Evolutionary conservation across 2,888 invertebrate genomes (phyloP).

Genomic region (Agapostemon virescens): DNA sequence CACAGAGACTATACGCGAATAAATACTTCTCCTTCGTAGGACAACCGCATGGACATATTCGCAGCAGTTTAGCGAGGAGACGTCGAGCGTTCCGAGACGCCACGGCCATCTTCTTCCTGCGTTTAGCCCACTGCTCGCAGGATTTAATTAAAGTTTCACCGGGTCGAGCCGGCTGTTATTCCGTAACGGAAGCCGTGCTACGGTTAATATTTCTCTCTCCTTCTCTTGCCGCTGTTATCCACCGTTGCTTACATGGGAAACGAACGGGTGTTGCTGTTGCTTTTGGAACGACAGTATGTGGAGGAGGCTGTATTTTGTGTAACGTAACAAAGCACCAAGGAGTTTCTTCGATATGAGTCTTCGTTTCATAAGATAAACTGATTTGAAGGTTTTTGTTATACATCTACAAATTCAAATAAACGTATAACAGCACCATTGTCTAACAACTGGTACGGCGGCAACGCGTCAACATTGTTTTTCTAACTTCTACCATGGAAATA

Average conservation of each 20-base stretch:
- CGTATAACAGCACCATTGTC: too few relatives aligned
- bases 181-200: slow-evolving; percentile 7
- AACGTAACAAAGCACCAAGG: neutral
- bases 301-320: neutral
- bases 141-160: slow-evolving; percentile 60
- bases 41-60: slow-evolving; percentile 41
- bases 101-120: neutral
- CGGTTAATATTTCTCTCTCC: slow-evolving; percentile 22
- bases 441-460: neutral
- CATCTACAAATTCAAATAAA: too few relatives aligned
- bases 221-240: slow-evolving; percentile 23
- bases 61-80: neutral
- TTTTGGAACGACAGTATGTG: neutral
- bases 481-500: too few relatives aligned
- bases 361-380: neutral
- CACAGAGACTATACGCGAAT: neutral
- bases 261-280: neutral
- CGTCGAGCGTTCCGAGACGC: neutral
- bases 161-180: neutral
- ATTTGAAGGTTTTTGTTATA: neutral
- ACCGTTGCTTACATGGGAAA: slow-evolving; percentile 14
- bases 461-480: too few relatives aligned
- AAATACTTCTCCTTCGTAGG: neutral
- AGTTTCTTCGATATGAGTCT: neutral
- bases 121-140: slow-evolving; percentile 17